Evolutionary conservation across 2,113 vertebrate species (phyloP).

Genomic region (Hydrochoerus hydrochaeris): DNA sequence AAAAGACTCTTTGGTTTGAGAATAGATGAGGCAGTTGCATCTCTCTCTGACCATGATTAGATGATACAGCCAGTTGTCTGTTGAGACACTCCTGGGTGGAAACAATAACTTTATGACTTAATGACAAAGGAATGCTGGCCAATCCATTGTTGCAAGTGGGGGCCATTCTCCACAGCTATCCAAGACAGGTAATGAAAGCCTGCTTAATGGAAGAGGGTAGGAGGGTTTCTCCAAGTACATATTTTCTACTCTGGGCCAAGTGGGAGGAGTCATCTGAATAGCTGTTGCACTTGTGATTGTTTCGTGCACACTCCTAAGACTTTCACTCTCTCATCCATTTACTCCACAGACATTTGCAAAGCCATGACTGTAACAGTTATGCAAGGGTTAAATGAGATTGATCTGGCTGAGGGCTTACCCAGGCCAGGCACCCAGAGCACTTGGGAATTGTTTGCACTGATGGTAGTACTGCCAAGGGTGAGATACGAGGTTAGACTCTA

Average conservation of each 20-base stretch:
- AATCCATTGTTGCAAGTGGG: not conserved
- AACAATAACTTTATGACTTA: not conserved
- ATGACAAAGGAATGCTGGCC: not conserved
- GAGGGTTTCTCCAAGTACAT: not conserved
- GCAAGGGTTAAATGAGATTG: not conserved
- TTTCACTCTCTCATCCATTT: not conserved
- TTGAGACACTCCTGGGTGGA: not conserved
- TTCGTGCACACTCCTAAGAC: not conserved
- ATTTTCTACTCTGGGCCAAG: not conserved
- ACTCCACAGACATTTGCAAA: not conserved
- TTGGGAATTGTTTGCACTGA: not conserved
- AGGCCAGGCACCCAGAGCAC: not conserved
- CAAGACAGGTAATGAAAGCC: not conserved
- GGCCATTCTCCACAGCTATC: not conserved
- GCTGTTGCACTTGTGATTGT: not conserved
- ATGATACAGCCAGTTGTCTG: not conserved
- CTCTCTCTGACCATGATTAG: not conserved
- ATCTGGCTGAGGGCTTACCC: not conserved
- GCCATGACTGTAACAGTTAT: not conserved
- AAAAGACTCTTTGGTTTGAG: slow-evolving; percentile 53
- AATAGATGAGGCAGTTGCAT: not conserved
- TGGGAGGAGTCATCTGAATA: not conserved
- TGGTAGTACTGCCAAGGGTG: not conserved
- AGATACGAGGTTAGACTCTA: not conserved
- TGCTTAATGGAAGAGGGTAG: not conserved